Evolutionary conservation across 1,140 invertebrate genomes (phyloP).

Genomic region (Himalopsyche phryganea): DNA sequence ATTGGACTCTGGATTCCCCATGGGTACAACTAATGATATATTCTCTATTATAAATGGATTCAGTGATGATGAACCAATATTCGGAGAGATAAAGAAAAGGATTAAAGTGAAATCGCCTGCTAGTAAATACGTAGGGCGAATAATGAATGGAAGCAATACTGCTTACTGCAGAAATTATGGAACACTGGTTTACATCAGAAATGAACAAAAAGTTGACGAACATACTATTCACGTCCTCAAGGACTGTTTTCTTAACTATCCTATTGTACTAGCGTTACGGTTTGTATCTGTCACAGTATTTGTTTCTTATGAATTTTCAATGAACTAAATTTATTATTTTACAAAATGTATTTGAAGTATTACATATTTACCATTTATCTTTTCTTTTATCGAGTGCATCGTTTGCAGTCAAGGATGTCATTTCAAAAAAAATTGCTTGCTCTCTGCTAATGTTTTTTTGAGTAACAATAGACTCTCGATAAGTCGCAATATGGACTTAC

Average conservation of each 20-base stretch:
- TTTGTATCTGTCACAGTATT: neutral
- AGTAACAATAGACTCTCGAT: too few relatives aligned
- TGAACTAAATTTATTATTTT: too few relatives aligned
- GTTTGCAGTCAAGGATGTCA: too few relatives aligned
- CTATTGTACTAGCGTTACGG: conserved; percentile 11
- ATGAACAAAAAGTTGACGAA: neutral
- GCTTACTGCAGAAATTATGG: conserved; percentile 19
- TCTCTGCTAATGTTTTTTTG: too few relatives aligned
- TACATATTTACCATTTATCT: too few relatives aligned
- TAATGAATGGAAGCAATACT: neutral
- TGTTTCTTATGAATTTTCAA: too few relatives aligned
- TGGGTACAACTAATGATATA: conserved; percentile 8
- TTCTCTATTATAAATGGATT: conserved; percentile 1
- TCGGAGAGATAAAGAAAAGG: conserved; percentile 6
- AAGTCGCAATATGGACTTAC: too few relatives aligned
- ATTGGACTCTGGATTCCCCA: conserved; percentile 5
- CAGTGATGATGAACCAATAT: conserved; percentile 9
- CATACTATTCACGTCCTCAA: conserved; percentile 7
- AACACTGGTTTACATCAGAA: conserved; percentile 11
- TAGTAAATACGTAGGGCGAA: neutral
- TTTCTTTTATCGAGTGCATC: too few relatives aligned
- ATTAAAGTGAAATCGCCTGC: conserved; percentile 7
- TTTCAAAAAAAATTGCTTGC: too few relatives aligned
- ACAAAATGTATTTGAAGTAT: too few relatives aligned
- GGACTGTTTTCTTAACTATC: conserved; percentile 18